Conservation (phyloP, 2,888 invertebrate species). For the Gonocerus acuteangulatus region DNA sequence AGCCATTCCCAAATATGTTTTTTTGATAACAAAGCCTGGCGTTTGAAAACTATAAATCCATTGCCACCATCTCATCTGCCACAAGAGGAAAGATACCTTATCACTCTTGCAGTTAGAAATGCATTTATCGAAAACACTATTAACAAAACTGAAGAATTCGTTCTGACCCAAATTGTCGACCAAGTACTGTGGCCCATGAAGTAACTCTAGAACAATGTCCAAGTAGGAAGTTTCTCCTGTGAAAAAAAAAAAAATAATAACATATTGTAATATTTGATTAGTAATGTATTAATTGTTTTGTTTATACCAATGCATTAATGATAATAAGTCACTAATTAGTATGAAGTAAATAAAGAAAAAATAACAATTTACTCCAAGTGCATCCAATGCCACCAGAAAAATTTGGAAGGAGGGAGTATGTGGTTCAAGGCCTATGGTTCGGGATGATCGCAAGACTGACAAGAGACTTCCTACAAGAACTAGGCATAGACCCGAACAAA, state of each 20-base stretch:
- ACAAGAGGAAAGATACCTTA: conserved; percentile 23
- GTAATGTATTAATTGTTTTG: no score
- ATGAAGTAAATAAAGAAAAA: no score
- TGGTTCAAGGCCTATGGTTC: no score
- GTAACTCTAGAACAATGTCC: conserved; percentile 27
- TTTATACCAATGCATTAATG: no score
- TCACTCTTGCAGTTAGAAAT: conserved; percentile 24
- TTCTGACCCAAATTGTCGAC: conserved; percentile 21
- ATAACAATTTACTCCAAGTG: no score
- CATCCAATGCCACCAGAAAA: no score
- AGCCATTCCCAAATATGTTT: background rate
- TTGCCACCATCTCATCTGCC: conserved; percentile 31
- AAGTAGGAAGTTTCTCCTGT: conserved; percentile 22
- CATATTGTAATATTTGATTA: no score
- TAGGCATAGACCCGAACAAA: no score
- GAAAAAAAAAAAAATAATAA: background rate
- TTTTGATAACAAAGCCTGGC: background rate
- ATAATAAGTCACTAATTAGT: no score
- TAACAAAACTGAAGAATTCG: conserved; percentile 31
- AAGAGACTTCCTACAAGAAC: no score
- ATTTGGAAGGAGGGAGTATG: no score
- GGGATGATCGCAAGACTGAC: no score
- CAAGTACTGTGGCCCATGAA: conserved; percentile 31
- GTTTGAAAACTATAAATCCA: background rate
- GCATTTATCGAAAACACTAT: conserved; percentile 31